phyloP scores from a whole-genome alignment of 2,797 vertebrate genomes.

The Myotis myotis region DNA sequence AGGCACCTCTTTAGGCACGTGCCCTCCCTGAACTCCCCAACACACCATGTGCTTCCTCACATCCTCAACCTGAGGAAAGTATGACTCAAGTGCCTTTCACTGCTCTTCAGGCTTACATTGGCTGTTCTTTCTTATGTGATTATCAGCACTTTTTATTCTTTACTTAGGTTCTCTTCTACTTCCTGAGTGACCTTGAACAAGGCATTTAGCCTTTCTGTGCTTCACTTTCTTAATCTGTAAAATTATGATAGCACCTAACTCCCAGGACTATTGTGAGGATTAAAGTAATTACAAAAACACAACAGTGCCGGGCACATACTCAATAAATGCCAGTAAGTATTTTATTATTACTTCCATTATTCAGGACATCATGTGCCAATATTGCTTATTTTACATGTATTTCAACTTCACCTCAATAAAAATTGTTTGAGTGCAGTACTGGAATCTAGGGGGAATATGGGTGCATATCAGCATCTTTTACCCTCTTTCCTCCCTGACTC shows the following conservation, averaged over 20 bases:
- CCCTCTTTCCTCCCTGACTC: not conserved
- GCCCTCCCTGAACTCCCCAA: not conserved
- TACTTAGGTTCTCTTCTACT: not conserved
- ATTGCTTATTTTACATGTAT: not conserved
- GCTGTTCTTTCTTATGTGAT: not conserved
- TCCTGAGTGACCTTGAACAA: not conserved
- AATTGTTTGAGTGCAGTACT: not conserved
- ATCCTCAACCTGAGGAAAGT: not conserved
- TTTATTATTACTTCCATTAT: not conserved
- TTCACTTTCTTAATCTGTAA: slow-evolving; percentile 14
- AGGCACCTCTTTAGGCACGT: not conserved
- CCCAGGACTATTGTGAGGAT: not conserved
- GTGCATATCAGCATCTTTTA: not conserved
- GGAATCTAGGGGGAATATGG: not conserved
- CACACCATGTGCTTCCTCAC: not conserved
- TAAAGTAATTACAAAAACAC: not conserved
- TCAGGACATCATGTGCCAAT: not conserved
- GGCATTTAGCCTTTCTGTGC: not conserved
- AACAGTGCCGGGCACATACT: not conserved
- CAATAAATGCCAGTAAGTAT: not conserved
- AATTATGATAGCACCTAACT: not conserved
- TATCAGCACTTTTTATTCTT: not conserved
- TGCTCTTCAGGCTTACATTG: not conserved
- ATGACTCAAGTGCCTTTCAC: not conserved
- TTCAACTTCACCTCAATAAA: not conserved